Evolutionary conservation across 2,113 vertebrate genomes (phyloP).

Genomic region (Antechinus flavipes): DNA sequence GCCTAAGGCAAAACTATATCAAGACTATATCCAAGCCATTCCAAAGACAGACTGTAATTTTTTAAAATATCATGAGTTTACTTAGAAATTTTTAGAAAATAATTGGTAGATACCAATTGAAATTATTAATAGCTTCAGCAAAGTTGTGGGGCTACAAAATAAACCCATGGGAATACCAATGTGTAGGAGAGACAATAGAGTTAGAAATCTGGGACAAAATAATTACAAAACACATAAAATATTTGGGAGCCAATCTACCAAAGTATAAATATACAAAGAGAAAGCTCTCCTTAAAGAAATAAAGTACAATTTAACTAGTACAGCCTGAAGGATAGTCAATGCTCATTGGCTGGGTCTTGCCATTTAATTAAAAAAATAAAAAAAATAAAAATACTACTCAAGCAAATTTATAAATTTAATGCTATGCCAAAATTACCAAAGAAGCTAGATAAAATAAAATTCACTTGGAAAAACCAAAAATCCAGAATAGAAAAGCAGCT

Average conservation of each 20-base stretch:
- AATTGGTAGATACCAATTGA: background rate
- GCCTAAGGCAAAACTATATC: background rate
- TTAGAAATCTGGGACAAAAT: background rate
- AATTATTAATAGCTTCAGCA: background rate
- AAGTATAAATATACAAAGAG: background rate
- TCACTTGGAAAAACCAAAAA: background rate
- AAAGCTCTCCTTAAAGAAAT: background rate
- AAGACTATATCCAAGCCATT: background rate
- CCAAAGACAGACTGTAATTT: background rate
- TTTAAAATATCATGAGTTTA: background rate
- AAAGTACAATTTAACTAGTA: background rate
- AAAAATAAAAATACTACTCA: background rate
- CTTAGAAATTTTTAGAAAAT: background rate
- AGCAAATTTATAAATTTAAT: background rate
- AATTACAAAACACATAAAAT: background rate
- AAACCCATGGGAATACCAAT: background rate
- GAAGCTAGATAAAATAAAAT: background rate
- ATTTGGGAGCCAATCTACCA: background rate
- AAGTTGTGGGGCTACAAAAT: background rate
- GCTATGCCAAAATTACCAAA: background rate
- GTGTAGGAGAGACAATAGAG: background rate
- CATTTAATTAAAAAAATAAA: background rate
- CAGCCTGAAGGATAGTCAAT: background rate
- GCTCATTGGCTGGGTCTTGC: background rate
- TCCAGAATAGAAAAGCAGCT: background rate